Evolutionary conservation across 2,888 invertebrate genomes (phyloP), one percentile per base, ranked within the genome.

Genomic region (Sarcophaga variegata): DNA sequence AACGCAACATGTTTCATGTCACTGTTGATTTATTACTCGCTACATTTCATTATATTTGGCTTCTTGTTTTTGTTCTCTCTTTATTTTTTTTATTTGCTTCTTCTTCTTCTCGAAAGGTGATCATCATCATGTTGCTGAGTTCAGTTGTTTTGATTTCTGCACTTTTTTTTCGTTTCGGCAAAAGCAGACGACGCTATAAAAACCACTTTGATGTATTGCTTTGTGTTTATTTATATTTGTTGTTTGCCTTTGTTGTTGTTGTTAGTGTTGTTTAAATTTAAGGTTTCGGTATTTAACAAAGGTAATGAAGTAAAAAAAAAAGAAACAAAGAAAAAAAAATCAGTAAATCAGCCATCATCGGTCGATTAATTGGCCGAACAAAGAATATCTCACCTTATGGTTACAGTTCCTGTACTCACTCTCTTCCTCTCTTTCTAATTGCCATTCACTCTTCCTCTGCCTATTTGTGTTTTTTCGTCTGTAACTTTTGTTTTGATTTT

Each of bases 1-100:
- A 66, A 49, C 27, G 25, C 64, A 85, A 79, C 75, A 85, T 82
- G 78, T 85, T 78, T 63, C 78, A 60, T 64, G 85, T 85, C 85
- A 82, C 12, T 78, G 20, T 47, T 85, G 78, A 82, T 85, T 85
- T 85, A 85, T 85, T 76, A 59, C 37, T 45, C 54, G 63, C 54
- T 62, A 62, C 54, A 47, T 74, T 80, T 76, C 78, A 64, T 37
- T 66, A 66, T 60, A 70, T 37, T 66, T 74, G 20, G 78, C 47
- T 60, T 76, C 20, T 75, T 62, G 22, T 69, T 78, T 62, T 62
- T 20, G 37, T 37, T 37, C 37, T 37, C 10, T 37, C 3, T 62
- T 20, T 62, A 14, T 4, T 62, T 20, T 4, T 20, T 20, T 20
- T 20, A 20, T 20, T 20, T 20, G 20, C 22, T 22, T 22, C 22